Evolutionary conservation across 1,140 invertebrate species (phyloP), one percentile per base, ranked within the genome.

Genomic region (Tetragonula clypearis): DNA sequence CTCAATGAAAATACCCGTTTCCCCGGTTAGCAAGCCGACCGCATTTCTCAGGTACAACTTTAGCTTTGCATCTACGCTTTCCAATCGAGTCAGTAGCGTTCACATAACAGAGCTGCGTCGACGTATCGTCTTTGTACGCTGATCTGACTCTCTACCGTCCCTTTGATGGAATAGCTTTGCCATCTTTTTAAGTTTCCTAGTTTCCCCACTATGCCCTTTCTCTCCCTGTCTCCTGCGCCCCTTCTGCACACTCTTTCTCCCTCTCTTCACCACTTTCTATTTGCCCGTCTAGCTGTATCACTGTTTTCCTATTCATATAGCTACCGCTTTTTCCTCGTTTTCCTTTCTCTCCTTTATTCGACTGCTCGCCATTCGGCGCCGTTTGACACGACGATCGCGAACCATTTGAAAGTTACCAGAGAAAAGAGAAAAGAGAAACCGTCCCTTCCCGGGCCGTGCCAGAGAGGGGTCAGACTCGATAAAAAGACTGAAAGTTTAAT

Each of bases 111-210:
- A 55, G 53, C 55, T 35, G 78, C 84, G 41, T 69, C 66, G 65
- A 82, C 68, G 58, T 85, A 80, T 76, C 73, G 35, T 77, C 66
- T 71, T 72, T 41, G 41, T 79, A 41, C 53, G 30, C 49, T 15
- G 49, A 23, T 68, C 65, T 56, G 62, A 66, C 75, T 72, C 30
- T 74, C 26, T 49, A n/a, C 41, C 55, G 55, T 71, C 49, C 35
- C 80, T 87, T 83, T 87, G 85, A 72, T 73, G 85, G 76, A 87
- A 87, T 53, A 53, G 85, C 75, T 87, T 60, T 35, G 14, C 60
- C 55, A n/a, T 72, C 66, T 58, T 56, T 80, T 72, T 71, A 80
- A 80, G 79, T 72, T 80, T 82, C 79, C 68, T 74, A 72, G 58
- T 74, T 82, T 82, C 41, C 55, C 79, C 23, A 62, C 55, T 9